Evolutionary conservation across 2,888 invertebrate species (phyloP).

Genomic region (Clostera curtula): DNA sequence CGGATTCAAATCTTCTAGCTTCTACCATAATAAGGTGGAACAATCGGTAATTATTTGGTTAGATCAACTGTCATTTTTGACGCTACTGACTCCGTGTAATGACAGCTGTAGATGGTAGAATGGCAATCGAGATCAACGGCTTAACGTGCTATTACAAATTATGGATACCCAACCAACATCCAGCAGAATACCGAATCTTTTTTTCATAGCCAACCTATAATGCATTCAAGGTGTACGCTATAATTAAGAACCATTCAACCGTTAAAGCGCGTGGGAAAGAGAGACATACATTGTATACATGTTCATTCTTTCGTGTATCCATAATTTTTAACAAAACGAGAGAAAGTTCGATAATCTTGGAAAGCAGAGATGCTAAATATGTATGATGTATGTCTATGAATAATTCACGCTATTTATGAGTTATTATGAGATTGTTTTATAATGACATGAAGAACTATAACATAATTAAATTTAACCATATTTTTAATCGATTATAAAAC

Average conservation of each 20-base stretch:
- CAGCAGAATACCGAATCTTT: too few relatives aligned
- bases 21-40: too few relatives aligned
- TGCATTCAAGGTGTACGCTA: background rate
- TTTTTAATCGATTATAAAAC: background rate
- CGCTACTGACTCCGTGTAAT: too few relatives aligned
- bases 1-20: too few relatives aligned
- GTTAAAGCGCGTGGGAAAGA: constrained; percentile 15
- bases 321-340: constrained; percentile 5
- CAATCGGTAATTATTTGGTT: too few relatives aligned
- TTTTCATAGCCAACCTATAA: too few relatives aligned
- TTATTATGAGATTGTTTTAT: background rate
- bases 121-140: too few relatives aligned
- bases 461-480: background rate
- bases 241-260: constrained; percentile 2
- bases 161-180: too few relatives aligned
- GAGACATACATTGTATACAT: constrained; percentile 1
- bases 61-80: too few relatives aligned
- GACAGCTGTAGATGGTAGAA: too few relatives aligned
- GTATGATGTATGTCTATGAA: constrained; percentile 11
- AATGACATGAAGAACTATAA: background rate
- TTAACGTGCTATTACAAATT: too few relatives aligned
- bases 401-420: constrained; percentile 12
- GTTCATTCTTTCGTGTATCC: background rate
- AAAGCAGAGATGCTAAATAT: constrained; percentile 13
- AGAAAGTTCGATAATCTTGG: constrained; percentile 16